These are phyloP conservation scores for Sciurus niger DNA, from an alignment of 2,113 vertebrate genomes.

Conservation along the genomic window DNA sequence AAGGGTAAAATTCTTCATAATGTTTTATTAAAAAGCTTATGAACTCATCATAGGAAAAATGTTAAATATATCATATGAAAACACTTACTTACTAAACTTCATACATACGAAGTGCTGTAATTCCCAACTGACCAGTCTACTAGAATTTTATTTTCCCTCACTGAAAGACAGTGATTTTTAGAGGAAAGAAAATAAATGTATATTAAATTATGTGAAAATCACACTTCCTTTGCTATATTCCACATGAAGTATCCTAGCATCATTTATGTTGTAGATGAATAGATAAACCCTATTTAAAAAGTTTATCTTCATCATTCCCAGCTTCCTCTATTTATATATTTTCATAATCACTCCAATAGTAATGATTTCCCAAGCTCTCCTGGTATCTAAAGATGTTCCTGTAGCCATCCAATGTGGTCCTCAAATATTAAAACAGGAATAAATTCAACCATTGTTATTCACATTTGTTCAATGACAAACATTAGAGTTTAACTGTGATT, in stretches of 20 bases:
- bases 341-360: not conserved
- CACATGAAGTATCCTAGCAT: not conserved
- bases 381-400: not conserved
- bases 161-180: not conserved
- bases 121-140: not conserved
- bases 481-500: not conserved
- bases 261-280: not conserved
- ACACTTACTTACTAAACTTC: not conserved
- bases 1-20: not conserved
- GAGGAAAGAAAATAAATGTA: not conserved
- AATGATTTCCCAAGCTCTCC: not conserved
- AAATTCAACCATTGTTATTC: constrained; percentile 2
- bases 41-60: not conserved
- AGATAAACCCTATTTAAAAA: not conserved
- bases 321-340: not conserved
- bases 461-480: not conserved
- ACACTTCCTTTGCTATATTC: constrained; percentile 31
- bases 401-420: not conserved
- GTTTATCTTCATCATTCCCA: not conserved
- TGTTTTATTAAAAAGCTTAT: constrained; percentile 33
- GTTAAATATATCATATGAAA: not conserved
- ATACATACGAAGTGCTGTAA: not conserved
- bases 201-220: not conserved
- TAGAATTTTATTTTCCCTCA: not conserved
- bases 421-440: constrained; percentile 3